A percentile compares a stretch with the other conserved stretches of the same genome.
phyloP scores from a whole-genome alignment of 2,888 invertebrate genomes.

The Anorthoa munda region DNA sequence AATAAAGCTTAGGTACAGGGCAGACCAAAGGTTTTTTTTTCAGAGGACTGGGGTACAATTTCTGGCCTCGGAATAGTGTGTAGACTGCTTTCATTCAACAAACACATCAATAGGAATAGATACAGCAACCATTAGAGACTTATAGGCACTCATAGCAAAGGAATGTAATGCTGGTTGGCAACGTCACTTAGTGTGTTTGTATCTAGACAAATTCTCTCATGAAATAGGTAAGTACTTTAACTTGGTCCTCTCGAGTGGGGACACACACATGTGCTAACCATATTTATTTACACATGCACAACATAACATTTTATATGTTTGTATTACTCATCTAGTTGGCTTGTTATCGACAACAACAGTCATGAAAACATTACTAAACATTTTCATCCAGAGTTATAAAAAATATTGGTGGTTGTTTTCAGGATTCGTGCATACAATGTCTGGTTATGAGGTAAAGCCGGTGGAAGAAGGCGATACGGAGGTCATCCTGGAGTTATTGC shows the following conservation, averaged over 20 bases:
- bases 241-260: neutral
- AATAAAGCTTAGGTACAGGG: too few relatives aligned
- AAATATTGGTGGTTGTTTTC: slow-evolving; percentile 4
- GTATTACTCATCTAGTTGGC: slow-evolving; percentile 25
- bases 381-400: neutral
- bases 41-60: neutral
- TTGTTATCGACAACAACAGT: slow-evolving; percentile 1
- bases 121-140: slow-evolving; percentile 66
- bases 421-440: slow-evolving; percentile 60
- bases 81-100: too few relatives aligned
- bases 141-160: neutral
- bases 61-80: too few relatives aligned
- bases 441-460: slow-evolving; percentile 79
- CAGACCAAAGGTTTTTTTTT: too few relatives aligned
- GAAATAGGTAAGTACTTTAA: neutral
- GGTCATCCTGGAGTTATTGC: slow-evolving; percentile 90
- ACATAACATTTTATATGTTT: neutral
- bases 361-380: neutral
- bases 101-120: too few relatives aligned
- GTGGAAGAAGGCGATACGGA: slow-evolving; percentile 87
- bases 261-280: slow-evolving; percentile 1
- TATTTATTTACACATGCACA: slow-evolving; percentile 1
- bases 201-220: neutral
- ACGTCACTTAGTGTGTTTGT: neutral
- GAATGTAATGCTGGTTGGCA: neutral